Conservation (phyloP, 2,797 vertebrate genomes). For the Peromyscus nudipes region DNA sequence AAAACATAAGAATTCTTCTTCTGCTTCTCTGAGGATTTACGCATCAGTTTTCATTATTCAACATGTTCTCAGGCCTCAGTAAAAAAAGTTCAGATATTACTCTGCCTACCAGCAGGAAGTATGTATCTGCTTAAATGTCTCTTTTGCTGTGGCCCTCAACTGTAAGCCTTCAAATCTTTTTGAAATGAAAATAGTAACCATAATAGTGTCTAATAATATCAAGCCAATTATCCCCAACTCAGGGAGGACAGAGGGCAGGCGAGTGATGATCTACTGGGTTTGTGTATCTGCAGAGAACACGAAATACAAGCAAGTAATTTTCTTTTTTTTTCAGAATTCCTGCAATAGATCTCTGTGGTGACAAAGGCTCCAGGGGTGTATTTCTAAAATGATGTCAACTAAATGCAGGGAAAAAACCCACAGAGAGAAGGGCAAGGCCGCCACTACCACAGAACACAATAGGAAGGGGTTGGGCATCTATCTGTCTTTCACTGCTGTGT, state of each 20-base stretch:
- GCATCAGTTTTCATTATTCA: constrained; percentile 47
- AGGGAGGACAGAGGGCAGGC: constrained; percentile 73
- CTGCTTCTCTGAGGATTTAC: constrained; percentile 34
- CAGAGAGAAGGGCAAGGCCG: constrained; percentile 43
- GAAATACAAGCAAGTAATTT: constrained; percentile 75
- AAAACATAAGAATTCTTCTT: constrained; percentile 25
- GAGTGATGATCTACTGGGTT: constrained; percentile 67
- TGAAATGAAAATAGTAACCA: constrained; percentile 82
- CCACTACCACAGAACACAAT: constrained; percentile 15
- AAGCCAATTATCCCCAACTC: constrained; percentile 79
- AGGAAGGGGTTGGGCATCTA: not conserved
- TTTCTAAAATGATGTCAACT: constrained; percentile 73
- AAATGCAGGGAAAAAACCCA: not conserved
- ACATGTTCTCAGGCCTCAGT: constrained; percentile 27
- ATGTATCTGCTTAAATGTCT: constrained; percentile 52
- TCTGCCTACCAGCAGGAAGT: constrained; percentile 68
- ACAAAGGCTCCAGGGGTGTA: constrained; percentile 59
- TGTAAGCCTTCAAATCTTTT: constrained; percentile 60
- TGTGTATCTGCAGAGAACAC: constrained; percentile 68
- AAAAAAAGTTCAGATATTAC: constrained; percentile 58
- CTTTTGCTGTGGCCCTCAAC: constrained; percentile 46
- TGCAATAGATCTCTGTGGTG: constrained; percentile 66
- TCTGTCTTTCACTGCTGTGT: not conserved
- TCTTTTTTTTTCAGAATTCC: constrained; percentile 76
- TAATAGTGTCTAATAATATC: constrained; percentile 80